Evolutionary conservation across 2,888 invertebrate genomes (phyloP).

Genomic region (Calameuta filiformis): DNA sequence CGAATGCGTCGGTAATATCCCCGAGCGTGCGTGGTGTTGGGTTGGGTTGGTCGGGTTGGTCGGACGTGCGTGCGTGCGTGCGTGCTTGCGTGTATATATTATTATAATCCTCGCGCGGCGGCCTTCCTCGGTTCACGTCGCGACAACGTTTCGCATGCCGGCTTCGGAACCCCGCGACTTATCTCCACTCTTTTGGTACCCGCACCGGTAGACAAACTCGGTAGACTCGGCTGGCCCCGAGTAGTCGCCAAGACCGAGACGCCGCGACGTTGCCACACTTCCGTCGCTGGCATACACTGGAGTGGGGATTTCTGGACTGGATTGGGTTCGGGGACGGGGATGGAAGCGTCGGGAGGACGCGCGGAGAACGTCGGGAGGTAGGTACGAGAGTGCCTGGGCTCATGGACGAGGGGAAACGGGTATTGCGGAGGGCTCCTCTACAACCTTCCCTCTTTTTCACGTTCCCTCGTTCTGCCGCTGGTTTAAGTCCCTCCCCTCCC

Average conservation of each 20-base stretch:
- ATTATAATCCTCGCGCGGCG: conserved; percentile 11
- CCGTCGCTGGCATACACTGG: conserved; percentile 48
- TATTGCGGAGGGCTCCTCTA: conserved; percentile 7
- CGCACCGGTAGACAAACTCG: conserved; percentile 64
- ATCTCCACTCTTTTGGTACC: conserved; percentile 55
- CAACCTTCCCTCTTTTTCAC: conserved; percentile 1
- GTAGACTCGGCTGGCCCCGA: conserved; percentile 63
- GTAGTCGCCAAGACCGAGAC: conserved; percentile 62
- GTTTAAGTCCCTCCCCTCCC: too few relatives aligned
- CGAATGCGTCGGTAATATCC: conserved; percentile 2
- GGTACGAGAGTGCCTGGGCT: too few relatives aligned
- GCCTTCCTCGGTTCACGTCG: conserved; percentile 13
- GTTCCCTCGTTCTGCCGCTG: conserved; percentile 12
- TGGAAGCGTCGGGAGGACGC: conserved; percentile 34
- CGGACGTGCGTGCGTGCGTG: neutral
- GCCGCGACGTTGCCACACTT: conserved; percentile 63
- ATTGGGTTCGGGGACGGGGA: conserved; percentile 45
- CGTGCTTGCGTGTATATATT: neutral
- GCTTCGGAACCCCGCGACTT: conserved; percentile 48
- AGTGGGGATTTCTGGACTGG: conserved; percentile 57
- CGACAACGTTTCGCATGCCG: conserved; percentile 49
- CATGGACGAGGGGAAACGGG: conserved; percentile 62
- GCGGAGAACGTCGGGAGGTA: conserved; percentile 27
- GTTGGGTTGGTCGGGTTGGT: neutral
- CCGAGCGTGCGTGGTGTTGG: conserved; percentile 19